Evolutionary conservation across 2,888 invertebrate species (phyloP), one percentile per base, ranked within the genome.

Genomic region (Matsumyia berberina): DNA sequence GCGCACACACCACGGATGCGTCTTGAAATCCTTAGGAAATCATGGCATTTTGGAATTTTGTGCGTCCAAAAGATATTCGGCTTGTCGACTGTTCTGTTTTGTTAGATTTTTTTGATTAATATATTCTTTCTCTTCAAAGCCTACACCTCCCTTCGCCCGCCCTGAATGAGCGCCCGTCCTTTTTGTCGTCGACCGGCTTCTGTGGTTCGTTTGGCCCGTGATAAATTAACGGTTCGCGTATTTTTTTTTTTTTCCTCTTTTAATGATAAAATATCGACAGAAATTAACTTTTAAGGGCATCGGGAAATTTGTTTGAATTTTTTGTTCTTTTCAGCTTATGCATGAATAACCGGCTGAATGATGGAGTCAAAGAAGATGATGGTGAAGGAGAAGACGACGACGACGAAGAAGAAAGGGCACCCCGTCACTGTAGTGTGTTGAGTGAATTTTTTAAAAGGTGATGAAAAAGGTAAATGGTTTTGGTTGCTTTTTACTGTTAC

Each of bases 181-280:
- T 15, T 66, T 60, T 29, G 5, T 64, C 31, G 35, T 53, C 49
- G 60, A 33, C 9, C 12, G 17, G 73, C 83, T 78, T 79, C 62
- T 44, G 83, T 67, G 83, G 83, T 64, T 74, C 57, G 58, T 58
- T 66, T 74, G 79, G 79, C 64, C 74, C 74, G 58, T 80, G 85
- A 85, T 85, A 85, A 85, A 85, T 85, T 85, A 85, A 85, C 69
- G 80, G 85, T 80, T 80, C 53, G 79, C 80, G 74, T 80, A 66
- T 60, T 70, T 76, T 49, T 49, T 66, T 69, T 83, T n/a, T n/a
- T n/a, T n/a, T n/a, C n/a, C n/a, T n/a, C n/a, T n/a, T n/a, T 79
- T 80, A 79, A 85, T 66, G 80, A 80, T 80, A 80, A 85, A 85
- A 85, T 85, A 85, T 85, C 85, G 85, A 80, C 85, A 85, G 85